phyloP scores from a whole-genome alignment of 2,797 vertebrate genomes.

The Phoebastria nigripes region DNA sequence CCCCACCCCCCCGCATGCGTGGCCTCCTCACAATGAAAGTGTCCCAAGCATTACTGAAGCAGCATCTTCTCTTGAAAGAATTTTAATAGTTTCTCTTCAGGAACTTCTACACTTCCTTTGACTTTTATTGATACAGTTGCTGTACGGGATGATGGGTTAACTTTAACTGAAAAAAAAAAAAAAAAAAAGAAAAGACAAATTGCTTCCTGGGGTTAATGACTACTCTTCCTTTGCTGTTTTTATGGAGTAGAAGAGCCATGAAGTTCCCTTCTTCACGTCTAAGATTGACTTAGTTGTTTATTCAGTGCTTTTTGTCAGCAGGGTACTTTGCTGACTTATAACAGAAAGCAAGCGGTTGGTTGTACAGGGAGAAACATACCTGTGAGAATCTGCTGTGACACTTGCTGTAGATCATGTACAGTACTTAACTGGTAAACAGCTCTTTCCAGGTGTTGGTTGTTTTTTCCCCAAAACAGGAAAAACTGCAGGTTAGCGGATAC shows the following conservation, averaged over 20 bases:
- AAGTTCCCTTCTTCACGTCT: neutral
- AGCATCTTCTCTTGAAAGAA: neutral
- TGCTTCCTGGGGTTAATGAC: neutral
- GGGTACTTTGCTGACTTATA: neutral
- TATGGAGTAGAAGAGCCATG: neutral
- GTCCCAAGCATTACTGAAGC: neutral
- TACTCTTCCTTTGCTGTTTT: neutral
- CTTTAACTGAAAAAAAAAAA: neutral
- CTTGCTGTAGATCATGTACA: neutral
- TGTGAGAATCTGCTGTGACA: neutral
- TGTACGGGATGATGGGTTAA: neutral
- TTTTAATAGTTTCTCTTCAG: constrained; percentile 29
- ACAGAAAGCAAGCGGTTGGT: neutral
- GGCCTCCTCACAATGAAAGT: neutral
- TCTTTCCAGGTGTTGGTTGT: neutral
- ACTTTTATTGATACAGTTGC: neutral
- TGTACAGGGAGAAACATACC: neutral
- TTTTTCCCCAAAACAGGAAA: neutral
- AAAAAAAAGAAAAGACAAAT: neutral
- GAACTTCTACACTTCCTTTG: constrained; percentile 1
- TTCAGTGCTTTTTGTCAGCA: neutral
- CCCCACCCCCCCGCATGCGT: neutral
- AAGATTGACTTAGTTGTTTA: neutral
- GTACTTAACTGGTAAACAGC: neutral
- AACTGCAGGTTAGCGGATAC: neutral